A percentile compares a stretch with the other conserved stretches of the same genome.
phyloP scores from a whole-genome alignment of 2,888 invertebrate genomes.

The Brachylomia viminalis region DNA sequence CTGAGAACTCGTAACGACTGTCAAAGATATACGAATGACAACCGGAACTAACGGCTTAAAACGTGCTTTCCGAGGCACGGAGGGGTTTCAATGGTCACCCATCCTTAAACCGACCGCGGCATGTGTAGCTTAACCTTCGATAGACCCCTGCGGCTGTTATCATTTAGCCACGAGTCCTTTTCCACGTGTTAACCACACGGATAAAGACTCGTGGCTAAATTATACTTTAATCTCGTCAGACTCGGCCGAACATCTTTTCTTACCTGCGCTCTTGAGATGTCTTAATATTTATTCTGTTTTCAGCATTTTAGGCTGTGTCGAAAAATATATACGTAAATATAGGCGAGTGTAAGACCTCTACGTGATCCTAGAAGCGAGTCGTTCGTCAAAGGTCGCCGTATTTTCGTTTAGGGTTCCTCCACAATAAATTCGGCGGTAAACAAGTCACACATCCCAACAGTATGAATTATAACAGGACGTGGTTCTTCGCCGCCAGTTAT shows the following conservation, averaged over 20 bases:
- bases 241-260: not conserved
- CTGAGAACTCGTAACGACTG: not conserved
- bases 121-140: not conserved
- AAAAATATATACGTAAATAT: not conserved
- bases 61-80: no score
- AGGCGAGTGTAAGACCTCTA: no score
- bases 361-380: conserved; percentile 10
- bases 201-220: no score
- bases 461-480: not conserved
- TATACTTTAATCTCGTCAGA: not conserved
- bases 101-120: not conserved
- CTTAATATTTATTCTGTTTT: conserved; percentile 7
- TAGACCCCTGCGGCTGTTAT: not conserved
- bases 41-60: no score
- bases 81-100: no score
- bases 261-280: not conserved
- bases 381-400: conserved; percentile 8
- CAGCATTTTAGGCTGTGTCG: not conserved
- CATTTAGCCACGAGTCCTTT: not conserved
- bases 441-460: not conserved
- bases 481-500: conserved; percentile 1
- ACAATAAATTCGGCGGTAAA: conserved; percentile 9
- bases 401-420: conserved; percentile 12
- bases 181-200: no score
- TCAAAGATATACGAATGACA: not conserved